Base-by-base conservation (phyloP, 2,113 vertebrate species). In the Gallinago media region DNA sequence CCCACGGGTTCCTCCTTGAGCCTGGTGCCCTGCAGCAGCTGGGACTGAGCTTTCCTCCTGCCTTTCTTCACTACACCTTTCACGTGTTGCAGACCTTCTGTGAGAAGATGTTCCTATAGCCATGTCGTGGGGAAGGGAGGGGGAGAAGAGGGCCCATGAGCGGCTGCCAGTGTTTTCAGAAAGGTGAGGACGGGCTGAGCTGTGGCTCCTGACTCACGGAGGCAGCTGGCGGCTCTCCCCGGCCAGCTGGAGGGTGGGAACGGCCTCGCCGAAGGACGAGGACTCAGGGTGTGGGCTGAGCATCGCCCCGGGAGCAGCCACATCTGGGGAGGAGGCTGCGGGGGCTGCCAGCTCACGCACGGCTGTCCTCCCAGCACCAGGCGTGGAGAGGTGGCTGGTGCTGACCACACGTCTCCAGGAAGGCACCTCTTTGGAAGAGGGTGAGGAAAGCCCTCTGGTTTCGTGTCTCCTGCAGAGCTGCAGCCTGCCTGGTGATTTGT, bases 171-270 rank as follows among this genome's bases (percentile, higher is more conserved):
- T 62, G 58, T 73, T 96, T 80, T 70, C 20, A 0, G 86, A 94
- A 96, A 96, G 96, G 96, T 94, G 95, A 93, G 94, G 90, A 85
- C 0, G 31, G 88, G 87, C 85, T 6, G 84, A 95, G 73, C 84
- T 29, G 0, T 38, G 1, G 0, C 59, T 97, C 96, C 96, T 92
- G 90, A 95, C 82, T 96, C 94, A 94, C 34, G 23, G 89, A 95
- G 94, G 85, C 85, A 94, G 96, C 94, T 96, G 94, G 93, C 87
- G 14, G 36, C 88, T 88, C 88, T 88, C 58, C 82, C 55, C 34
- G 13, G 92, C 92, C 96, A 97, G 92, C 95, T 95, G 95, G 91
- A 96, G 93, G 95, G 95, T 89, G 95, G 91, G 95, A 96, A 87
- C 86, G 10, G 42, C 93, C 93, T 93, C 16, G 1, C 20, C 0